These are phyloP conservation scores for Cynodonichthys magdalenae DNA, from an alignment of 2,797 vertebrate species.

Conservation along the genomic window DNA sequence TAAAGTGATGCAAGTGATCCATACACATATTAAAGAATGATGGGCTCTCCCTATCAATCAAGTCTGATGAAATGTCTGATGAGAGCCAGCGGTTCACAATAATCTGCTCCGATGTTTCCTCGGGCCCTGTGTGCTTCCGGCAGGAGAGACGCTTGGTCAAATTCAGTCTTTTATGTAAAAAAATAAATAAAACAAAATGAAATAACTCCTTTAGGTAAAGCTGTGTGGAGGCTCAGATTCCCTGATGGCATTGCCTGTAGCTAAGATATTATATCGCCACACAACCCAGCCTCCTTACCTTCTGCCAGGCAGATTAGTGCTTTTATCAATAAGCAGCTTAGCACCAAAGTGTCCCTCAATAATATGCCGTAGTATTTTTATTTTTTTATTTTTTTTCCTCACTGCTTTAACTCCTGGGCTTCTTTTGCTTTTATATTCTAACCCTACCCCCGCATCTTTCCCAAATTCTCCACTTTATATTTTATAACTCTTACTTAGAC, in stretches of 20 bases:
- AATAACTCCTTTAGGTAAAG: constrained; percentile 78
- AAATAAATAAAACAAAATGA: constrained; percentile 62
- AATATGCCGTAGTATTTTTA: constrained; percentile 77
- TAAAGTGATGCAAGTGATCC: constrained; percentile 66
- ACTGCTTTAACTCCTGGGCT: constrained; percentile 71
- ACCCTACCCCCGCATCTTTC: not conserved
- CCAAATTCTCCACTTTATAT: constrained; percentile 41
- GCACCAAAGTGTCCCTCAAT: constrained; percentile 84
- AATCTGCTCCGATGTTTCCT: constrained; percentile 37
- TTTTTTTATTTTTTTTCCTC: constrained; percentile 24
- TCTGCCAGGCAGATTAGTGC: constrained; percentile 86
- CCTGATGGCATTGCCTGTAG: constrained; percentile 80
- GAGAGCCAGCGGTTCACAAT: constrained; percentile 51
- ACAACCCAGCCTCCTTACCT: constrained; percentile 82
- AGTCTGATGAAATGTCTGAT: constrained; percentile 66
- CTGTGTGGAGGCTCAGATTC: constrained; percentile 76
- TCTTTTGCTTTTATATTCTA: constrained; percentile 51
- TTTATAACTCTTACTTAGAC: constrained; percentile 54
- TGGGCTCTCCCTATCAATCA: constrained; percentile 62
- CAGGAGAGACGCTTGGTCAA: constrained; percentile 52
- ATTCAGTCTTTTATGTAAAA: constrained; percentile 63
- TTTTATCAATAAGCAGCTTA: constrained; percentile 89
- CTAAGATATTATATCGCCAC: constrained; percentile 83
- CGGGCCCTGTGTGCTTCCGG: constrained; percentile 34
- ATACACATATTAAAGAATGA: constrained; percentile 63